phyloP scores from a whole-genome alignment of 2,888 invertebrate genomes.

The Scrobipalpa atriplicella region DNA sequence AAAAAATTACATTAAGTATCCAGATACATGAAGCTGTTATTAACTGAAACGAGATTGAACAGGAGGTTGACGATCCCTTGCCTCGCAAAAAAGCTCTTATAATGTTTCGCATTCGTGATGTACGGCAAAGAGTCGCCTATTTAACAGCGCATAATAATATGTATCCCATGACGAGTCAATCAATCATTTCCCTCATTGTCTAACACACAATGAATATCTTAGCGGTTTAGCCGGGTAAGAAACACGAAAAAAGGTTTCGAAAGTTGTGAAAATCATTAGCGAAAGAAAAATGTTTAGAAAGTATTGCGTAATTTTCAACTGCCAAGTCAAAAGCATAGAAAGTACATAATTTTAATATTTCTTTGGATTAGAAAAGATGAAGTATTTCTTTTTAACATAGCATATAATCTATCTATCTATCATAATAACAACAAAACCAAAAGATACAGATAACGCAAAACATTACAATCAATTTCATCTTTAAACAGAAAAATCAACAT shows the following conservation, averaged over 20 bases:
- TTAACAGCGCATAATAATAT: slow-evolving; percentile 9
- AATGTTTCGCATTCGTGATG: slow-evolving; percentile 24
- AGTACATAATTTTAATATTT: background rate
- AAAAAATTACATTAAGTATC: background rate
- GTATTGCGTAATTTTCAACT: background rate
- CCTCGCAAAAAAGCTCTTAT: slow-evolving; percentile 29
- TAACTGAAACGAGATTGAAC: slow-evolving; percentile 9
- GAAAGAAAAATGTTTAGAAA: background rate
- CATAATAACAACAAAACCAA: no score
- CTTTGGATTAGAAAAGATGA: no score
- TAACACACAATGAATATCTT: background rate
- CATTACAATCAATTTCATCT: no score
- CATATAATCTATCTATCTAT: no score
- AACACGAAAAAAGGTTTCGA: background rate
- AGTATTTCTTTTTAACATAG: no score
- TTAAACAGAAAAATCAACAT: no score
- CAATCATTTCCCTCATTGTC: slow-evolving; percentile 21
- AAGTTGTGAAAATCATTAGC: background rate
- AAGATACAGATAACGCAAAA: no score
- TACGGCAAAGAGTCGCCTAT: slow-evolving; percentile 20
- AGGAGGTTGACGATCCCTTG: slow-evolving; percentile 43
- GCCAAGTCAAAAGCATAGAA: background rate
- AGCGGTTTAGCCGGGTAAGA: background rate
- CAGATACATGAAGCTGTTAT: background rate
- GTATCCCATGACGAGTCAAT: slow-evolving; percentile 10